phyloP scores from a whole-genome alignment of 2,113 vertebrate genomes.

The Dasypus novemcinctus region DNA sequence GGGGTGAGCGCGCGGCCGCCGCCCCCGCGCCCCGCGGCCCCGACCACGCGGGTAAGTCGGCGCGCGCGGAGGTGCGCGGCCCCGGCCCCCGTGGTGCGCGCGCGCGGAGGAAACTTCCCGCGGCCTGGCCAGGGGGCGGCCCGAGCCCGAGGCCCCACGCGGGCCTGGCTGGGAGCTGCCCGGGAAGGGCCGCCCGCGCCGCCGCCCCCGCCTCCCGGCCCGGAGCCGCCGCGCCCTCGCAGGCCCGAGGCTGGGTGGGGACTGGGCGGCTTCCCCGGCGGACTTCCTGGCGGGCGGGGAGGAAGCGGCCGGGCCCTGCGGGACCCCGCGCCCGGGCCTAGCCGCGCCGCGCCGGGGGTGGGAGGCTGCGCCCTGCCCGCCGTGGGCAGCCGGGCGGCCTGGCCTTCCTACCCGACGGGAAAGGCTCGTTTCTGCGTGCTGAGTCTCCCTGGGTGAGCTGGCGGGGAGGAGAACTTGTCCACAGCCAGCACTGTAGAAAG shows the following conservation, averaged over 20 bases:
- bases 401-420: background rate
- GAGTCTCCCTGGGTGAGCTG: background rate
- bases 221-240: background rate
- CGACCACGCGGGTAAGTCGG: conserved; percentile 82
- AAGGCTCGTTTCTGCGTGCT: background rate
- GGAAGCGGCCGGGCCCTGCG: too few species aligned
- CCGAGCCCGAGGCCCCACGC: accelerated
- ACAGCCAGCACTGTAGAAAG: background rate
- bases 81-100: accelerated
- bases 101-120: conserved; percentile 4
- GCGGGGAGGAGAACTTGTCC: background rate
- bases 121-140: background rate
- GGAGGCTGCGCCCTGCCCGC: too few species aligned
- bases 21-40: conserved; percentile 72
- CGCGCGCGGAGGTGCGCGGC: too few species aligned
- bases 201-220: too few species aligned
- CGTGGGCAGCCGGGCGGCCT: background rate
- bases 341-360: too few species aligned
- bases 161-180: background rate
- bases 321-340: too few species aligned
- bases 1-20: conserved; percentile 79
- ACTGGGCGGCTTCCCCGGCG: background rate
- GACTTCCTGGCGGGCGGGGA: background rate
- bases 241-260: background rate
- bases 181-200: background rate